Evolutionary conservation across 2,888 invertebrate species (phyloP).

Genomic region (Myathropa florea): DNA sequence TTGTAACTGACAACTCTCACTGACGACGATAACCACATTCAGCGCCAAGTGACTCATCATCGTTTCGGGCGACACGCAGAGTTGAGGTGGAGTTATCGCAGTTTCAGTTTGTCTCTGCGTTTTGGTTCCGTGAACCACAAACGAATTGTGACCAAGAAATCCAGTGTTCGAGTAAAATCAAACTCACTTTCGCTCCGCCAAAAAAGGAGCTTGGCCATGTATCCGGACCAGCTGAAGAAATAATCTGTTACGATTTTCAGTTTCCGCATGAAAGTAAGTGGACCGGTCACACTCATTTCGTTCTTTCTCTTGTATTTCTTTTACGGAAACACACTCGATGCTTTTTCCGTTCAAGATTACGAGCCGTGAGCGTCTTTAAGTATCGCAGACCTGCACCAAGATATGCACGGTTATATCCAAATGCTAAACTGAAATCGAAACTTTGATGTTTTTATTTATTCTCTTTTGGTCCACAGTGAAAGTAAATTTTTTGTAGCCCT

Average conservation of each 20-base stretch:
- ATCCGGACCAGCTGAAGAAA: constrained; percentile 49
- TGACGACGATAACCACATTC: constrained; percentile 41
- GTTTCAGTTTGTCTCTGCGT: constrained; percentile 8
- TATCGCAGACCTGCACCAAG: constrained; percentile 22
- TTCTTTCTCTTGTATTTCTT: constrained; percentile 36
- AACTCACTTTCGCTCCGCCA: constrained; percentile 60
- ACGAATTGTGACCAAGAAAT: constrained; percentile 56
- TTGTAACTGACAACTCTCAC: constrained; percentile 47
- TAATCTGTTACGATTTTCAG: constrained; percentile 54
- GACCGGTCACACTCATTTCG: constrained; percentile 30
- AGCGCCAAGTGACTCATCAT: constrained; percentile 34
- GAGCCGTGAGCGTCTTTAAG: constrained; percentile 16
- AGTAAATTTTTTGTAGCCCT: constrained; percentile 24
- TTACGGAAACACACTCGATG: constrained; percentile 38
- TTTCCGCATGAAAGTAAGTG: constrained; percentile 58
- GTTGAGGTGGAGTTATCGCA: constrained; percentile 3
- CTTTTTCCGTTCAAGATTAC: constrained; percentile 43
- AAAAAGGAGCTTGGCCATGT: constrained; percentile 15
- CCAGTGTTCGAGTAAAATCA: constrained; percentile 55
- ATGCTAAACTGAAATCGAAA: constrained; percentile 39
- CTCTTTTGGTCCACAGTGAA: constrained; percentile 54
- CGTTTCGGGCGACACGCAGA: constrained; percentile 33
- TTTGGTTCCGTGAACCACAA: constrained; percentile 33
- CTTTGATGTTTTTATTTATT: constrained; percentile 18
- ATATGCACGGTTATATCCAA: background rate